These are phyloP conservation scores for Microctonus hyperodae DNA, from an alignment of 2,888 invertebrate species.

Conservation along the genomic window DNA sequence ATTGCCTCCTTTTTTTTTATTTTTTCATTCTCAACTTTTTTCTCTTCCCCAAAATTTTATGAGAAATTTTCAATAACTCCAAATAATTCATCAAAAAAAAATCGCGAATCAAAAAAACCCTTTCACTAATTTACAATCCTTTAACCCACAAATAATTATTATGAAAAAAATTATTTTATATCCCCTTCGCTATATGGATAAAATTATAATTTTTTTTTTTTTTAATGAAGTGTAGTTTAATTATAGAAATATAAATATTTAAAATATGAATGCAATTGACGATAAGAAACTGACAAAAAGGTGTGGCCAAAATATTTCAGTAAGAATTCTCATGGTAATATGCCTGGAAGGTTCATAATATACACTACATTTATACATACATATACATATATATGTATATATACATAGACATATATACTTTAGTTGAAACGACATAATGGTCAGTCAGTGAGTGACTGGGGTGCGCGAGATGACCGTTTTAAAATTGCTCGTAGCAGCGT, in stretches of 20 bases:
- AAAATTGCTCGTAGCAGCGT: background rate
- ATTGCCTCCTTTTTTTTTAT: background rate
- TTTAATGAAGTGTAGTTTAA: background rate
- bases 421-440: conserved; percentile 50
- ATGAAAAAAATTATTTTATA: too few relatives aligned
- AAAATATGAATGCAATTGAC: background rate
- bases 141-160: too few relatives aligned
- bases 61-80: background rate
- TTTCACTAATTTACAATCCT: too few relatives aligned
- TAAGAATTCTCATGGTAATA: conserved; percentile 2
- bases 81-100: background rate
- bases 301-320: conserved; percentile 9
- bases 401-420: background rate
- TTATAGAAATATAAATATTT: background rate
- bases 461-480: conserved; percentile 31
- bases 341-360: background rate
- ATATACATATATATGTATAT: background rate
- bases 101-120: background rate
- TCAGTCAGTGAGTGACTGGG: conserved; percentile 37
- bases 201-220: too few relatives aligned
- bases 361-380: too few relatives aligned
- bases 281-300: background rate
- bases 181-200: too few relatives aligned
- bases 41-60: background rate
- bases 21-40: background rate